Evolutionary conservation across 2,888 invertebrate genomes (phyloP).

Genomic region (Ophraella communa): DNA sequence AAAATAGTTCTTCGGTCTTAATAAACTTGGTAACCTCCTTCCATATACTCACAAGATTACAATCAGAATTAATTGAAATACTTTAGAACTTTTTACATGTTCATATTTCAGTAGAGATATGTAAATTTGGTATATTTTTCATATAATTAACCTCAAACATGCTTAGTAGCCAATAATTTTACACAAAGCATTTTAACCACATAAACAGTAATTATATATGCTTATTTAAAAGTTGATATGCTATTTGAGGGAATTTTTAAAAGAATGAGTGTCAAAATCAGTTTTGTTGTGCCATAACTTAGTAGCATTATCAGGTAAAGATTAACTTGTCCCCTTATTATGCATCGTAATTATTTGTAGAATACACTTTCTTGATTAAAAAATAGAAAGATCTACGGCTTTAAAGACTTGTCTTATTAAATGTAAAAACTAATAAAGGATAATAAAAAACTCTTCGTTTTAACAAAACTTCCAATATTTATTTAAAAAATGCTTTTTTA

Average conservation of each 20-base stretch:
- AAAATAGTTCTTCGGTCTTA: neutral
- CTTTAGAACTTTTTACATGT: neutral
- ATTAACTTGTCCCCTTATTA: neutral
- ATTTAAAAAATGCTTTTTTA: no score
- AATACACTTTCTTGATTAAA: no score
- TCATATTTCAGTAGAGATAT: constrained; percentile 11
- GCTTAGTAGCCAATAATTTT: constrained; percentile 5
- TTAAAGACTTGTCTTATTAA: no score
- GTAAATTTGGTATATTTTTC: constrained; percentile 9
- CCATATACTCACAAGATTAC: neutral
- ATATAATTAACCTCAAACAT: constrained; percentile 9
- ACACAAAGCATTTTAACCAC: neutral
- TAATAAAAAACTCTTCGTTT: no score
- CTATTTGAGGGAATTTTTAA: neutral
- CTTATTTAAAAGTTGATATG: neutral
- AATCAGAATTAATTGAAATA: constrained; percentile 1
- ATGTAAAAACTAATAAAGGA: no score
- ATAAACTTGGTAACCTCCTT: neutral
- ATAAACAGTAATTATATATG: constrained; percentile 3
- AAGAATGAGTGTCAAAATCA: neutral
- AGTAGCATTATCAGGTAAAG: neutral
- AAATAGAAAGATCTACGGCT: no score
- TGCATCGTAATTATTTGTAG: no score
- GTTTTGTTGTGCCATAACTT: neutral
- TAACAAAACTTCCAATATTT: no score